These are phyloP conservation scores for Odontesthes bonariensis DNA, from an alignment of 2,113 vertebrate species.

Conservation along the genomic window DNA sequence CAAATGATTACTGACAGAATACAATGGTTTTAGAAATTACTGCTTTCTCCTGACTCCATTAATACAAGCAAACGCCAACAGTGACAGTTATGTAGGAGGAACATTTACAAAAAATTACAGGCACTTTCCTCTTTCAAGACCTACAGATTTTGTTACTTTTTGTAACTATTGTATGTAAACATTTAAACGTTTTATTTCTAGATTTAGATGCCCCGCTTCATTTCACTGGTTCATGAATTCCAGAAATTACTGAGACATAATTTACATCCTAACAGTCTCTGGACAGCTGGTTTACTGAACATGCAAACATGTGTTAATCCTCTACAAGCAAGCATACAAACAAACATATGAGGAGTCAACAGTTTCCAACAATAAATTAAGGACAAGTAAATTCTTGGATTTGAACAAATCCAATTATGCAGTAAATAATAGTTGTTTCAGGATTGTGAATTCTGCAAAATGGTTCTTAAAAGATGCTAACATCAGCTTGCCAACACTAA, in stretches of 20 bases:
- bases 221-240: background rate
- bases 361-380: constrained; percentile 5
- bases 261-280: background rate
- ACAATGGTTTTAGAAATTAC: constrained; percentile 8
- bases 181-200: background rate
- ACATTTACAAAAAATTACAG: background rate
- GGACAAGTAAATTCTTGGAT: background rate
- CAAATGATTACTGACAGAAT: background rate
- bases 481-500: background rate
- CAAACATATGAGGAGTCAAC: background rate
- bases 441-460: background rate
- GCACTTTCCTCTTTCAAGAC: background rate
- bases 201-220: background rate
- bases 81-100: constrained; percentile 6
- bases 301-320: constrained; percentile 3
- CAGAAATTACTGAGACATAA: background rate
- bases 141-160: background rate
- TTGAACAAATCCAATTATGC: background rate
- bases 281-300: background rate
- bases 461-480: background rate
- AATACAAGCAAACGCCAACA: constrained; percentile 13
- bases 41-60: background rate
- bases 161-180: background rate
- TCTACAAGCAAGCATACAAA: background rate
- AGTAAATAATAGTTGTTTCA: background rate